A percentile compares a stretch with the other conserved stretches of the same genome.
phyloP scores from a whole-genome alignment of 2,113 vertebrate species.

The Elgaria multicarinata region DNA sequence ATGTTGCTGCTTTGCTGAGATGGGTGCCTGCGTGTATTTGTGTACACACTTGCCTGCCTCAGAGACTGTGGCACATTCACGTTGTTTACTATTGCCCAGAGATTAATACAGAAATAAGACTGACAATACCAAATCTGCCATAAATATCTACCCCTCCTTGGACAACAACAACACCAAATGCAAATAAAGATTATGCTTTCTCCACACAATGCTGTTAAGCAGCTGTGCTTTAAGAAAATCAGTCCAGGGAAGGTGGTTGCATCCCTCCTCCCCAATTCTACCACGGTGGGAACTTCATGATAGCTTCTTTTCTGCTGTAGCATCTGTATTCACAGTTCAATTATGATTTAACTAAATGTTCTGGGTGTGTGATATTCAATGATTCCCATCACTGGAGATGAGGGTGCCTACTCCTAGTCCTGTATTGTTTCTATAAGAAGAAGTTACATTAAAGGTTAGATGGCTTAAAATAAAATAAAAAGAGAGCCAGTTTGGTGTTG shows the following conservation, averaged over 20 bases:
- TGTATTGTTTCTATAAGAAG: not conserved
- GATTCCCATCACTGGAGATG: not conserved
- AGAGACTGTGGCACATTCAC: not conserved
- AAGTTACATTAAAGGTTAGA: not conserved
- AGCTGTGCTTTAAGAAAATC: not conserved
- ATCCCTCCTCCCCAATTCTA: not conserved
- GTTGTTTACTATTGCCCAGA: slow-evolving; percentile 14
- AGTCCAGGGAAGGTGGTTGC: not conserved
- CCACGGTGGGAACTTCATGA: not conserved
- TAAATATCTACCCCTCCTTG: slow-evolving; percentile 6
- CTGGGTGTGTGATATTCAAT: not conserved
- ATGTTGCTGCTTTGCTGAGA: not conserved
- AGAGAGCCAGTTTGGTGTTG: too few species aligned
- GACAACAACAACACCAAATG: slow-evolving; percentile 42
- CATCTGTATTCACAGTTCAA: not conserved
- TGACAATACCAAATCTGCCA: slow-evolving; percentile 32
- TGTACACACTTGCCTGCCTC: not conserved
- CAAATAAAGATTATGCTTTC: slow-evolving; percentile 51
- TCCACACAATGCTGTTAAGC: not conserved
- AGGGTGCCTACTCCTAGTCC: not conserved
- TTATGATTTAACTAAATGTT: not conserved
- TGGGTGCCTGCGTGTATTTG: not conserved
- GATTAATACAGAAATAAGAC: slow-evolving; percentile 38
- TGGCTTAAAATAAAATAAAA: not conserved
- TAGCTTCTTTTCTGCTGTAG: not conserved